phyloP scores from a whole-genome alignment of 2,113 vertebrate species.

The Steatornis caripensis region DNA sequence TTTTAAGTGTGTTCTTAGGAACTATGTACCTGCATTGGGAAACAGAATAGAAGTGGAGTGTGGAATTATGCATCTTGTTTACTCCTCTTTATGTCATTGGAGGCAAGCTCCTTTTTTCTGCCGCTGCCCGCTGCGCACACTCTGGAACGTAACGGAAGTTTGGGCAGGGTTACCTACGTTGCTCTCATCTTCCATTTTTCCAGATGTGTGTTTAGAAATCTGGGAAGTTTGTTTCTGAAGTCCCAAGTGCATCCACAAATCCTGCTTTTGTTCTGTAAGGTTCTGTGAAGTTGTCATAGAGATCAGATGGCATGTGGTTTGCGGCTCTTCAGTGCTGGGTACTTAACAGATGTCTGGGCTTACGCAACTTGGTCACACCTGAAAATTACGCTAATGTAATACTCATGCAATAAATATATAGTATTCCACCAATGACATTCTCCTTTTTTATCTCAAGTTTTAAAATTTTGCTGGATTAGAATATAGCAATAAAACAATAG shows the following conservation, averaged over 20 bases:
- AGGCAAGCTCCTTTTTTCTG: background rate
- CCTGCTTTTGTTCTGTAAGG: background rate
- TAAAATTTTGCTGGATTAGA: background rate
- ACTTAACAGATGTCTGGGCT: background rate
- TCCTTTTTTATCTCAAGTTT: background rate
- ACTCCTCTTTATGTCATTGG: background rate
- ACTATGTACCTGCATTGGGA: background rate
- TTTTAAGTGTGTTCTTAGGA: background rate
- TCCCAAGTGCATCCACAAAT: background rate
- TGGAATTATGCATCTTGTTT: background rate
- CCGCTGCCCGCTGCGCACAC: background rate
- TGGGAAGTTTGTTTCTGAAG: background rate
- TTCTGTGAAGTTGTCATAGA: background rate
- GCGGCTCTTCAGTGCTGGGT: background rate
- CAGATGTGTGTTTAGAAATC: background rate
- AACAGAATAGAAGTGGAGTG: background rate
- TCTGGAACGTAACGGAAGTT: background rate
- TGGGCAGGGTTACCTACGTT: background rate
- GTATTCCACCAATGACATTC: background rate
- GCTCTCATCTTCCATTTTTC: background rate
- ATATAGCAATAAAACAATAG: conserved; percentile 23
- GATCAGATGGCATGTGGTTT: background rate
- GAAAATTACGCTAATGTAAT: background rate
- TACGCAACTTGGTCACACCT: background rate
- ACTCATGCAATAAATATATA: background rate